Conservation (phyloP, 2,888 invertebrate species). For the Epirrhoe alternata region DNA sequence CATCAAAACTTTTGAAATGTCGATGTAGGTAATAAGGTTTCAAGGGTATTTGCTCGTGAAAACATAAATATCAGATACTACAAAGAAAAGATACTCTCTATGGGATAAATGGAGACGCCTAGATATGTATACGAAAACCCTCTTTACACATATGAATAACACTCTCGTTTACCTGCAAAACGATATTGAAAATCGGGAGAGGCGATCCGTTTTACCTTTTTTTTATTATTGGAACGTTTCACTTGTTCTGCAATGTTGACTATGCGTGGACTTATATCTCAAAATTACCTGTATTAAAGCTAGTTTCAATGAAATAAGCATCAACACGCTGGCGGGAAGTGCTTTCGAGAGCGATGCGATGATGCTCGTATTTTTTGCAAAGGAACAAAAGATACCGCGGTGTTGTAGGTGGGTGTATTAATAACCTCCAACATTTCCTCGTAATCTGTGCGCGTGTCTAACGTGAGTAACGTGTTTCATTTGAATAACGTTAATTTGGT, state of each 20-base stretch:
- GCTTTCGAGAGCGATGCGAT: constrained; percentile 46
- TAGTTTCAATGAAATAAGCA: constrained; percentile 56
- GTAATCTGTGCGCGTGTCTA: constrained; percentile 28
- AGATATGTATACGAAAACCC: constrained; percentile 57
- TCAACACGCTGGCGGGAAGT: constrained; percentile 42
- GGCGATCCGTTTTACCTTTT: constrained; percentile 70
- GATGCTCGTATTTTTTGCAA: constrained; percentile 50
- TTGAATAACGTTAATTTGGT: constrained; percentile 61
- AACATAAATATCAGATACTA: constrained; percentile 44
- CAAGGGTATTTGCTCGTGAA: constrained; percentile 35
- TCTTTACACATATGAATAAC: constrained; percentile 72
- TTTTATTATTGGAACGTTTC: constrained; percentile 74
- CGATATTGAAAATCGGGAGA: constrained; percentile 73
- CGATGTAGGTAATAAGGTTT: constrained; percentile 33
- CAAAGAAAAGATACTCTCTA: constrained; percentile 49
- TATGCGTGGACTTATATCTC: constrained; percentile 67
- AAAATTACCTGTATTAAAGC: constrained; percentile 65
- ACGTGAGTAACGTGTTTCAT: constrained; percentile 52
- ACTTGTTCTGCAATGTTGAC: constrained; percentile 78
- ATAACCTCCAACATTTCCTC: constrained; percentile 48
- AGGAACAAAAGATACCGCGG: constrained; percentile 53
- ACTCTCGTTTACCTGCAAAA: constrained; percentile 70
- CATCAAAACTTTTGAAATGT: constrained; percentile 37
- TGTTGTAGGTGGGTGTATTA: constrained; percentile 42
- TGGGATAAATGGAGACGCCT: constrained; percentile 50